These are phyloP conservation scores for Pyrocephalus nanus DNA, from an alignment of 2,797 vertebrate genomes.

Conservation along the genomic window DNA sequence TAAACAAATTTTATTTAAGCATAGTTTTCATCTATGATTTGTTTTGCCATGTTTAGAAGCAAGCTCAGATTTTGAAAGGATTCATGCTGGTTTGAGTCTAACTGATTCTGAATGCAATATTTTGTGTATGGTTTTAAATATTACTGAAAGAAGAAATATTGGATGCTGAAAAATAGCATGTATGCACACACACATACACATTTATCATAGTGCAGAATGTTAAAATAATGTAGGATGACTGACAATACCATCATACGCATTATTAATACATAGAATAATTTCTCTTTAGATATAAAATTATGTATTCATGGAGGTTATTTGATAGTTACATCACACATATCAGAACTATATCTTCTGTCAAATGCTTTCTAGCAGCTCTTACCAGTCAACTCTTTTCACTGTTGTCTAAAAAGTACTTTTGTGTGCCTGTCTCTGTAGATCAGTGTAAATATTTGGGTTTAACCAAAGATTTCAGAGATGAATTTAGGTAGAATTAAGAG, in stretches of 20 bases:
- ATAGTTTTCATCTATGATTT: neutral
- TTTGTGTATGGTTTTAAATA: neutral
- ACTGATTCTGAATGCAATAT: neutral
- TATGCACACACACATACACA: neutral
- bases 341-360: neutral
- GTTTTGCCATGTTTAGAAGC: neutral
- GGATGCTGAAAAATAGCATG: neutral
- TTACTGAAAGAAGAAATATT: neutral
- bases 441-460: neutral
- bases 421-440: neutral
- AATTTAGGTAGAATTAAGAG: neutral
- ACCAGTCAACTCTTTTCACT: neutral
- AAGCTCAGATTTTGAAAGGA: neutral
- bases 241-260: neutral
- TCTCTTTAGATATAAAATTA: neutral
- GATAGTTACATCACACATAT: neutral
- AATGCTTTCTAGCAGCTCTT: neutral
- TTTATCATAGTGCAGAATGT: neutral
- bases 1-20: neutral
- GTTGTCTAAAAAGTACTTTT: neutral
- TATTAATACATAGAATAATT: conserved; percentile 6
- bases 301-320: neutral
- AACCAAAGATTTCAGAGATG: neutral
- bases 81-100: neutral
- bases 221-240: neutral